These are phyloP conservation scores for Brachyrhaphis roseni DNA, from an alignment of 2,797 vertebrate genomes.

Conservation along the genomic window DNA sequence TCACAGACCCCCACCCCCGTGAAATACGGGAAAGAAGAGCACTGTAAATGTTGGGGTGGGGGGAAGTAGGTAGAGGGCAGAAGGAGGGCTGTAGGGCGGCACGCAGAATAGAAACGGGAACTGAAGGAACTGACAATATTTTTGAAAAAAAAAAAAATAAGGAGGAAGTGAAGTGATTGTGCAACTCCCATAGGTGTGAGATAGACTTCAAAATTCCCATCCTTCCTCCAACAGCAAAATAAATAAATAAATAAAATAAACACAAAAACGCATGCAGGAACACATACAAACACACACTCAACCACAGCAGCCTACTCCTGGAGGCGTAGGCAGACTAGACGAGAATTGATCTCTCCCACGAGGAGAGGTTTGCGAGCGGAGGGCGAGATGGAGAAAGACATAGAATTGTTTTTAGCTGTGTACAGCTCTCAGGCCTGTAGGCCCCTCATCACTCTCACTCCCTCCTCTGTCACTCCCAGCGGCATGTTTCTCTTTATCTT, in stretches of 20 bases:
- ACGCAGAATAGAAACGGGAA: slow-evolving; percentile 26
- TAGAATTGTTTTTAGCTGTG: slow-evolving; percentile 74
- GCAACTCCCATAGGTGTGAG: slow-evolving; percentile 43
- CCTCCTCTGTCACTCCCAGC: slow-evolving; percentile 62
- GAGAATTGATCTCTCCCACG: slow-evolving; percentile 82
- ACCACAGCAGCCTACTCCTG: slow-evolving; percentile 74
- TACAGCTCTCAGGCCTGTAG: slow-evolving; percentile 73
- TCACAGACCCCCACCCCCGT: slow-evolving; percentile 70
- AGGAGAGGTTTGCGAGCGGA: slow-evolving; percentile 65
- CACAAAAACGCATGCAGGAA: slow-evolving; percentile 48
- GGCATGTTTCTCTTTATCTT: slow-evolving; percentile 75
- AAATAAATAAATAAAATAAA: slow-evolving; percentile 22
- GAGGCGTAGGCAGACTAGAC: slow-evolving; percentile 82
- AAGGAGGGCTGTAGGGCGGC: slow-evolving; percentile 35
- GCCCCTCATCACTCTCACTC: slow-evolving; percentile 68
- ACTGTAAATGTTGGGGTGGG: slow-evolving; percentile 23
- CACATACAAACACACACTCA: slow-evolving; percentile 57
- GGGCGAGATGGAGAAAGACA: slow-evolving; percentile 53
- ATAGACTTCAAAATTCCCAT: slow-evolving; percentile 58
- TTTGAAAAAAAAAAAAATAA: slow-evolving; percentile 38
- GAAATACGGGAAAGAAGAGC: slow-evolving; percentile 56
- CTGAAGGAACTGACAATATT: not conserved
- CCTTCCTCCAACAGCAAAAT: slow-evolving; percentile 55
- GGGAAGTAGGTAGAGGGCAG: slow-evolving; percentile 44
- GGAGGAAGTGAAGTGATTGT: slow-evolving; percentile 53